Evolutionary conservation across 2,888 invertebrate species (phyloP), one percentile per base, ranked within the genome.

Genomic region (Formica aserva): DNA sequence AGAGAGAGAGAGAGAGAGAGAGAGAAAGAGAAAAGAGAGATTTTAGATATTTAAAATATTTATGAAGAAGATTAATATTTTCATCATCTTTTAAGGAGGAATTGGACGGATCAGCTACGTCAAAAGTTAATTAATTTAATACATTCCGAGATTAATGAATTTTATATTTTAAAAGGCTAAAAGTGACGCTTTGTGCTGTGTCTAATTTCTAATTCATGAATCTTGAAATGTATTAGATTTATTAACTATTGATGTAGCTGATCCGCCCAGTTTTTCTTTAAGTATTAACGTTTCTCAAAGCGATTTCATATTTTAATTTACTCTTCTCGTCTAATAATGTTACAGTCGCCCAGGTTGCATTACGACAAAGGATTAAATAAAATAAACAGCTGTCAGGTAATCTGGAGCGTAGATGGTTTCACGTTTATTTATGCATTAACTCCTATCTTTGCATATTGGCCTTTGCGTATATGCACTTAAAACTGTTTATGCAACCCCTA

Each of bases 381-480:
- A 38, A 67, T 35, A 77, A 67, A 52, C 26, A 66, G 8, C 26
- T 6, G 8, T 77, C 8, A n/a, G 8, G 18, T 76, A 63, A 45
- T 32, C n/a, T 60, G 13, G 13, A 78, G 18, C 26, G 8, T 62
- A 15, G 15, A 67, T 4, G 15, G 26, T 3, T 72, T 77, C 15
- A 13, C 45, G 63, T 60, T 52, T 75, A 78, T 76, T 60, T 78
- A 63, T 15, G 77, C 75, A 83, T 82, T 85, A 87, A 85, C 35
- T 48, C 32, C 32, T 83, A 35, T 77, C 62, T 81, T 62, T 77
- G 63, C 71, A 78, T 77, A 55, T 35, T 52, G 60, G 29, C 38
- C 11, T 74, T 65, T 32, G 55, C 66, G 41, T 67, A 77, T 57
- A 41, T 80, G 84, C 84, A 85, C 87, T 80, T 86, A 87, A 80